These are phyloP conservation scores for Pararge aegeria DNA, from an alignment of 1,140 invertebrate genomes.

Conservation along the genomic window DNA sequence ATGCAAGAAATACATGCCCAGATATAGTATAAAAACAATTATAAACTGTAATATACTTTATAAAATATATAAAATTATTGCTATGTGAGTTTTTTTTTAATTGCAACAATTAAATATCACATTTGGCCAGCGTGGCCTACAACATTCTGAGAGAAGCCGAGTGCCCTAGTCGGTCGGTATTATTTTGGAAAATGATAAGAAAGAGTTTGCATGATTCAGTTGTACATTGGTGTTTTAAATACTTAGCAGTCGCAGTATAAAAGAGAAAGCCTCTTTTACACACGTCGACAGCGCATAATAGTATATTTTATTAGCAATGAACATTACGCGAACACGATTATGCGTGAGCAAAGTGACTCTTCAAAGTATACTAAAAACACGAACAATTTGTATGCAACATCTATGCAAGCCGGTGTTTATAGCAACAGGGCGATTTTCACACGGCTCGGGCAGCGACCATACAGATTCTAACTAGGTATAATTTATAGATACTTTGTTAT, in stretches of 20 bases:
- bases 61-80: too few relatives aligned
- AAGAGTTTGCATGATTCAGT: too few relatives aligned
- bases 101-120: too few relatives aligned
- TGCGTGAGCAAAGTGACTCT: constrained; percentile 21
- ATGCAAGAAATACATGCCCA: too few relatives aligned
- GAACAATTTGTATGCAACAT: constrained; percentile 57
- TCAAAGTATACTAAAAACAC: constrained; percentile 35
- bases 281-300: neutral
- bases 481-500: neutral
- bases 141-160: too few relatives aligned
- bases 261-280: constrained; percentile 6
- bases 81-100: too few relatives aligned
- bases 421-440: constrained; percentile 33
- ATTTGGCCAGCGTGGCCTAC: too few relatives aligned
- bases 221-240: too few relatives aligned
- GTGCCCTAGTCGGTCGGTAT: too few relatives aligned
- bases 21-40: too few relatives aligned
- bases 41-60: too few relatives aligned
- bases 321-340: constrained; percentile 19
- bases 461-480: neutral
- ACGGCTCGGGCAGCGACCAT: constrained; percentile 7
- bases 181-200: too few relatives aligned
- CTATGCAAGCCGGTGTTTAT: constrained; percentile 50
- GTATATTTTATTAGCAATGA: constrained; percentile 14
- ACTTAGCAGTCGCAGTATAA: neutral